phyloP scores from a whole-genome alignment of 2,797 vertebrate species.

The Takifugu rubripes region DNA sequence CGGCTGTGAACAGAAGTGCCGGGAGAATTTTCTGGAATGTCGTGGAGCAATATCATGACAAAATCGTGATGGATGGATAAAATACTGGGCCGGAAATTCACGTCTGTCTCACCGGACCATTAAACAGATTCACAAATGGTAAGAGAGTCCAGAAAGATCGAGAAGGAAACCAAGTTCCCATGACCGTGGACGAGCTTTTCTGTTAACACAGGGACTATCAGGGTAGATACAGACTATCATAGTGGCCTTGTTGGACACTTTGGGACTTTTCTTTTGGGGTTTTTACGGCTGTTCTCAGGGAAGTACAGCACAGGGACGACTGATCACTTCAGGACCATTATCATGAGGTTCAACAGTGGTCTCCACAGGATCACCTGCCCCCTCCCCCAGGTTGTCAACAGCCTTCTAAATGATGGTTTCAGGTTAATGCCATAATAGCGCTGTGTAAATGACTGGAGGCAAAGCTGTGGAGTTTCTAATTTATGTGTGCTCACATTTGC shows the following conservation, averaged over 20 bases:
- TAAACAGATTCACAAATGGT: constrained; percentile 10
- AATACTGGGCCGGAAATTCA: constrained; percentile 31
- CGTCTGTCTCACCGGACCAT: constrained; percentile 36
- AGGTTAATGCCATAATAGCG: constrained; percentile 5
- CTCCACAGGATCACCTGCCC: constrained; percentile 7
- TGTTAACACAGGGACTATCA: background rate
- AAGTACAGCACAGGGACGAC: background rate
- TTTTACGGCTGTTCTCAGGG: no score
- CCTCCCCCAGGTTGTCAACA: constrained; percentile 1
- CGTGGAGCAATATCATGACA: constrained; percentile 21
- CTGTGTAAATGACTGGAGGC: constrained; percentile 1
- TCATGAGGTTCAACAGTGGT: constrained; percentile 22
- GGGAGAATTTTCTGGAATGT: constrained; percentile 64
- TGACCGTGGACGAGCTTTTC: constrained; percentile 30
- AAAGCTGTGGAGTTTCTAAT: background rate
- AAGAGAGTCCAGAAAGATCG: constrained; percentile 18
- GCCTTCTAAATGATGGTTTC: constrained; percentile 3
- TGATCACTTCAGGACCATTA: constrained; percentile 14
- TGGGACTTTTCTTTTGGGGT: constrained; percentile 11
- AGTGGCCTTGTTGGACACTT: constrained; percentile 19
- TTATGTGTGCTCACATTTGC: background rate
- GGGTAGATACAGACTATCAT: constrained; percentile 13
- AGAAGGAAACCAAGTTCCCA: constrained; percentile 39
- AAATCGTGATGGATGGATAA: constrained; percentile 48
- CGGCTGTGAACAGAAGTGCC: constrained; percentile 50